These are phyloP conservation scores for Pipistrellus nathusii DNA, from an alignment of 2,797 vertebrate species.

Conservation along the genomic window DNA sequence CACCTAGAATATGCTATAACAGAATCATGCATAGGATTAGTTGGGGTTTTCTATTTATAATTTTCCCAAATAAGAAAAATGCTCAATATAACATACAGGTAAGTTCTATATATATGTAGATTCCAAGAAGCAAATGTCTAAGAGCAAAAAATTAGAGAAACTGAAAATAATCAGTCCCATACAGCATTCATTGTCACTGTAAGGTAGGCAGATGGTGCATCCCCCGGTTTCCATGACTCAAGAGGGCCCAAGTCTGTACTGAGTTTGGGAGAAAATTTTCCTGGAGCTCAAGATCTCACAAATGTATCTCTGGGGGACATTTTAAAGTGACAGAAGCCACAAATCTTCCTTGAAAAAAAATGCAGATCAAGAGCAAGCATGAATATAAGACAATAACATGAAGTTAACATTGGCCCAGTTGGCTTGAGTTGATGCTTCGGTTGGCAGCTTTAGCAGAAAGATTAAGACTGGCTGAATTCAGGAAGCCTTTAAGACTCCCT, in stretches of 20 bases:
- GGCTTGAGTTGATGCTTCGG: background rate
- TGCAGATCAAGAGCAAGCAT: background rate
- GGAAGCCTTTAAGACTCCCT: background rate
- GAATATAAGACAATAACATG: background rate
- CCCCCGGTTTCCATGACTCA: background rate
- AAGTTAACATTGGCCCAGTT: background rate
- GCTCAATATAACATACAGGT: background rate
- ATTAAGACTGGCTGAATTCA: background rate
- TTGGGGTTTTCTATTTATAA: background rate
- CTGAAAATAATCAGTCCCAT: background rate
- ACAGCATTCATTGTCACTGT: background rate
- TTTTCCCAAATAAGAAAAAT: background rate
- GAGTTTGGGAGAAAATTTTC: background rate
- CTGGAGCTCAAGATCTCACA: background rate
- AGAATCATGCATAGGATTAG: background rate
- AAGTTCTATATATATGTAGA: background rate
- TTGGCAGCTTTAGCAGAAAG: slow-evolving; percentile 49
- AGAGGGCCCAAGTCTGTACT: background rate
- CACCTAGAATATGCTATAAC: background rate
- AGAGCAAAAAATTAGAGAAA: background rate
- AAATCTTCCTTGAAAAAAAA: slow-evolving; percentile 38
- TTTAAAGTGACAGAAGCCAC: slow-evolving; percentile 45
- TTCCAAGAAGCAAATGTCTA: slow-evolving; percentile 13
- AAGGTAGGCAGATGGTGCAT: background rate
- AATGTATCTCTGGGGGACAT: background rate